Evolutionary conservation across 1,140 invertebrate genomes (phyloP), one percentile per base, ranked within the genome.

Genomic region (Drosophila nebulosa): DNA sequence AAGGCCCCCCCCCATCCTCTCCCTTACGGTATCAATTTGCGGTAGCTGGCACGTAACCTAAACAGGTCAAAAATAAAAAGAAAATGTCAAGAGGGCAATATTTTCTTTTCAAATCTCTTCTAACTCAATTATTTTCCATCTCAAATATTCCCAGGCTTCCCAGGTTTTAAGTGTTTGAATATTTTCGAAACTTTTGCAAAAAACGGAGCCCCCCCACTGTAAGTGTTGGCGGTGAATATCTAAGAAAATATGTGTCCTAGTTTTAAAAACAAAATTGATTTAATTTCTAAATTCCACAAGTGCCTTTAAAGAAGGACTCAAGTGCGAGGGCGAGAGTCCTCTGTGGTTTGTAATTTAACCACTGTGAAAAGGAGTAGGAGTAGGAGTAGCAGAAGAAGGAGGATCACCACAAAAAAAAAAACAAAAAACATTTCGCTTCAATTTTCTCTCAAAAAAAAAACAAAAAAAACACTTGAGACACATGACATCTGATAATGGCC

Each of bases 1-100:
- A 86, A 78, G 83, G 71, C 84, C 16, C n/a, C n/a, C 16, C n/a
- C 18, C 32, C n/a, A n/a, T 1, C 21, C 1, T 10, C 5, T 4
- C 36, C 14, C 24, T 39, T n/a, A 56, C 21, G 55, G 57, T 70
- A 64, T 69, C 77, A 36, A 71, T 55, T 62, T 46, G 39, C 21
- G 39, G 39, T 46, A 46, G 16, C 39, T 46, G 39, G 39, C 39
- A 46, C 39, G 39, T 46, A 46, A 46, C 16, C 39, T 21, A 46
- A 46, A 46, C 39, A 46, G 39, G 39, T 42, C 36, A 14, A 42
- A 16, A 21, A 3, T 0, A 39, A 39, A 42, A 42, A 35, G 12
- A 39, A 39, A 18, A n/a, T n/a, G n/a, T n/a, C n/a, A n/a, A n/a
- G n/a, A n/a, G n/a, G n/a, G n/a, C n/a, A n/a, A n/a, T n/a, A n/a